Conservation (phyloP, 1,140 invertebrate genomes). For the Ceratitis capitata region DNA sequence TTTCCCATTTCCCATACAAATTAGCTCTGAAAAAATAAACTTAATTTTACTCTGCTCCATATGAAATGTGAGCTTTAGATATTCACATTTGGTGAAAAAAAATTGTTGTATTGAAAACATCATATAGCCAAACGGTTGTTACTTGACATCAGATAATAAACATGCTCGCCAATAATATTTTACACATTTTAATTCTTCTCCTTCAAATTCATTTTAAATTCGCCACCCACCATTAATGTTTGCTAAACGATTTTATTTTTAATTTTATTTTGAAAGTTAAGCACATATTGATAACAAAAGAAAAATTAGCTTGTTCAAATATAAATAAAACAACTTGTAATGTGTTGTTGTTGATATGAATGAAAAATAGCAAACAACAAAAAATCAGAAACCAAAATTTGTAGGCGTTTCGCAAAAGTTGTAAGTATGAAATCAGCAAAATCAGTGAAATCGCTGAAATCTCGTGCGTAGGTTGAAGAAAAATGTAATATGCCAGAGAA, state of each 20-base stretch:
- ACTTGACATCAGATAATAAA: too few relatives aligned
- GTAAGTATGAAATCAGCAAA: not conserved
- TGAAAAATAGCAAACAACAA: not conserved
- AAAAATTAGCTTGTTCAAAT: not conserved
- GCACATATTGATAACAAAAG: not conserved
- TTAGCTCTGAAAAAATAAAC: too few relatives aligned
- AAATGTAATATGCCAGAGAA: not conserved
- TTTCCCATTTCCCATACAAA: too few relatives aligned
- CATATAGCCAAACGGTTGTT: too few relatives aligned
- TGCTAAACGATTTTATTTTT: not conserved
- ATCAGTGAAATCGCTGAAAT: not conserved
- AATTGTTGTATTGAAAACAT: too few relatives aligned
- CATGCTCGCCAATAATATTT: too few relatives aligned
- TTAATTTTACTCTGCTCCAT: too few relatives aligned
- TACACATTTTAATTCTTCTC: too few relatives aligned
- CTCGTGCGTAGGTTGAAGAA: not conserved
- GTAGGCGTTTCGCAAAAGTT: conserved; percentile 24
- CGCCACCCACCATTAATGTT: not conserved
- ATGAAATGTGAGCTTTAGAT: too few relatives aligned
- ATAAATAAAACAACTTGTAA: not conserved
- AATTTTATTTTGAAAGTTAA: not conserved
- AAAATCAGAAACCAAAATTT: not conserved
- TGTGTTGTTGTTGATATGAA: not conserved
- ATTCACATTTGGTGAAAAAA: too few relatives aligned
- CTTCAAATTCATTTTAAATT: not conserved